These are phyloP conservation scores for Meloidogyne exigua DNA, from an alignment of 1,140 invertebrate genomes.

Conservation along the genomic window DNA sequence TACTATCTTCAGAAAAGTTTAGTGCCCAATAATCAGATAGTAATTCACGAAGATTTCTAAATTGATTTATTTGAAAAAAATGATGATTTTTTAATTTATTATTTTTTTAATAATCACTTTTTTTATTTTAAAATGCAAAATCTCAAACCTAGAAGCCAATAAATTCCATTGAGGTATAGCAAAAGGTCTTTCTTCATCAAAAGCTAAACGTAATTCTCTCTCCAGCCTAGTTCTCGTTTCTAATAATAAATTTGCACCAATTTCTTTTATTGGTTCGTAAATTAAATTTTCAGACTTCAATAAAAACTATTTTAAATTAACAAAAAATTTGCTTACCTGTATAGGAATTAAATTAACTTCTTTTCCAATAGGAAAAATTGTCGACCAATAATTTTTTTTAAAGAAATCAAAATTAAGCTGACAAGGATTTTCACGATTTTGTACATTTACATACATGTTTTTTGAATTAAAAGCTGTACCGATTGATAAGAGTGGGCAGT, in stretches of 20 bases:
- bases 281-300: slow-evolving; percentile 14
- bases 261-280: slow-evolving; percentile 17
- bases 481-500: slow-evolving; percentile 36
- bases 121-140: no score
- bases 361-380: slow-evolving; percentile 30
- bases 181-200: slow-evolving; percentile 44
- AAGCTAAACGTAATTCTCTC: slow-evolving; percentile 46
- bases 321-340: slow-evolving; percentile 16
- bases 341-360: slow-evolving; percentile 19
- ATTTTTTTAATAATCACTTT: no score
- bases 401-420: slow-evolving; percentile 45
- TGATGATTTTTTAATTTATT: no score
- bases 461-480: slow-evolving; percentile 29
- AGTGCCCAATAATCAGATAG: slow-evolving; percentile 24
- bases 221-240: slow-evolving; percentile 45
- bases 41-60: slow-evolving; percentile 41
- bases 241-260: slow-evolving; percentile 41
- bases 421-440: slow-evolving; percentile 36
- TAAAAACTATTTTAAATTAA: slow-evolving; percentile 18
- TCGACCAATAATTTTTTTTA: slow-evolving; percentile 38
- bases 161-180: slow-evolving; percentile 56
- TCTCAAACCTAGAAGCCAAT: slow-evolving; percentile 45
- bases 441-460: slow-evolving; percentile 46
- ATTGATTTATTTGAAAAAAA: no score
- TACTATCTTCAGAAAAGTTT: not conserved